Base-by-base conservation (phyloP, 2,888 invertebrate species). In the Aspidiotus destructor region DNA sequence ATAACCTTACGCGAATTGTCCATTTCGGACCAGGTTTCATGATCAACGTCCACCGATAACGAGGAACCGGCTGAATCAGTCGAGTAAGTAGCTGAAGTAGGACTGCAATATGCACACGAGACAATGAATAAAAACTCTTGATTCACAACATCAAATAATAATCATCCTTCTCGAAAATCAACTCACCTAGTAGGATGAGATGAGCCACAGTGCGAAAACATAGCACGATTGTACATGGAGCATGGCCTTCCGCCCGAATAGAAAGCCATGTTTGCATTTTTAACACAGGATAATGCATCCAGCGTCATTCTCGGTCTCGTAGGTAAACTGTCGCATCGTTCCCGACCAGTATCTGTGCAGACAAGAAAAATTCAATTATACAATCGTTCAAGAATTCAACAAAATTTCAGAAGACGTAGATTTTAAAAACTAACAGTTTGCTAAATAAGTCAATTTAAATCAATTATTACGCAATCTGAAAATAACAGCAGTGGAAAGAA, bases 271-370 rank as follows among this genome's bases (percentile, higher is more conserved):
- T 48, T 60, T 41, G 55, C 53, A 16, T 53, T 61, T 15, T 60
- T 61, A 11, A 79, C 52, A 73, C 74, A 68, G 79, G 76, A 71
- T 42, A 68, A 15, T 8, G 54, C 10, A 15, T 68, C 68, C 41
- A 68, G 17, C n/a, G 54, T 61, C 53, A 60, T 84, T 52, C 86
- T 81, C 52, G 87, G 83, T 71, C 89, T 81, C 13, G 88, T 84
- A 7, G 89, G 91, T 81, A 92, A 84, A 75, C 89, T 91, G 77
- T 90, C 91, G 77, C 89, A 88, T 70, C 91, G 83, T 74, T 87
- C 88, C 61, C 90, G 82, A 70, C 69, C 69, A 44, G 69, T 69
- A 63, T 67, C 71, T 71, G 17, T 63, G 57, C 63, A 28, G 2
- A 28, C 28, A 28, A 28, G 5, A 28, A 28, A 5, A 28, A 28